Base-by-base conservation (phyloP, 2,888 invertebrate genomes). In the Eristalis intricaria region DNA sequence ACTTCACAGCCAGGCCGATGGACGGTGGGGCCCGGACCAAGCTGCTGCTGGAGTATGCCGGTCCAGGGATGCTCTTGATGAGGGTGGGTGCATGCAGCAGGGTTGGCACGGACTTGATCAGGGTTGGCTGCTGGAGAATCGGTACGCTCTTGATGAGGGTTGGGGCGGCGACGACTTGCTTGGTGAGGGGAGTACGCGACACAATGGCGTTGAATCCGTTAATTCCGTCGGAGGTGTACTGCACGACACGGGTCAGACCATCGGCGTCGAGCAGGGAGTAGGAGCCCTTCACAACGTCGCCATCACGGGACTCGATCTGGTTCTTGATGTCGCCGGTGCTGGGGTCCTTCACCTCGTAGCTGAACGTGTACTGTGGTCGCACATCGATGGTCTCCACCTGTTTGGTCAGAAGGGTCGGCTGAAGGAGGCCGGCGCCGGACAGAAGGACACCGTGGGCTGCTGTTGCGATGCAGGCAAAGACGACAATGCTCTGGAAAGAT, bases 171-270 rank as follows among this genome's bases (percentile, higher is more conserved):
- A 75, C 32, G 10, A 84, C 75, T 11, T 84, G 84, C 38, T 84
- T 82, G 43, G 74, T 70, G 50, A 69, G 35, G 43, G 92, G 91
- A 89, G 93, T 93, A 74, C 91, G 92, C 89, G 91, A 91, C 13
- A 93, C 94, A 26, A 93, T 91, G 58, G 93, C 94, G 89, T 93
- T 93, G 91, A 94, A 94, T 86, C 94, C 93, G 86, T 92, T 92
- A 83, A 92, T 90, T 15, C 90, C 90, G 89, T 93, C 93, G 73
- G 93, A 93, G 63, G 92, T 91, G 90, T 94, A 94, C 66, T 93
- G 92, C 29, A 94, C 94, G 76, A 91, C 92, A 86, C 94, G 91
- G 87, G 91, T 93, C 89, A 91, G 91, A 74, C 93, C 93, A 89
- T 93, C 93, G 71, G 93, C 88, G 80, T 93, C 93, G 58, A 93